A percentile compares a stretch with the other conserved stretches of the same genome.
Conservation (phyloP, 2,113 vertebrate genomes). For the Ceuthmochares aereus region DNA sequence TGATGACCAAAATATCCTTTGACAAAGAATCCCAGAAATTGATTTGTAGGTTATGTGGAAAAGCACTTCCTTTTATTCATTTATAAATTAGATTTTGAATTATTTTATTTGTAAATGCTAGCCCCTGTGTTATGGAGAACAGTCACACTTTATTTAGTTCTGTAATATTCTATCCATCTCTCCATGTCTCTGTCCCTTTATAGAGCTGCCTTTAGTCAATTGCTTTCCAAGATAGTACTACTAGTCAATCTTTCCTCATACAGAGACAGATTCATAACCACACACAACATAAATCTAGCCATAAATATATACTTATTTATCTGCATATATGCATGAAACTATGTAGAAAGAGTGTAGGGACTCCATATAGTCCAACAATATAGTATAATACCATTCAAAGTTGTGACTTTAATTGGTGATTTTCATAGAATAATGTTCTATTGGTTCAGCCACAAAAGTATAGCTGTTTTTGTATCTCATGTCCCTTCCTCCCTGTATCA, state of each 20-base stretch:
- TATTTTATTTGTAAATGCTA: not conserved
- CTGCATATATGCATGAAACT: not conserved
- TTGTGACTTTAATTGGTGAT: not conserved
- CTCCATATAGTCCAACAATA: not conserved
- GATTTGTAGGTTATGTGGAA: not conserved
- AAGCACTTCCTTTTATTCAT: not conserved
- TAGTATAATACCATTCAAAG: not conserved
- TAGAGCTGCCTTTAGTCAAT: not conserved
- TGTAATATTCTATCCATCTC: not conserved
- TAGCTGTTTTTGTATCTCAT: not conserved
- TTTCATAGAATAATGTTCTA: not conserved
- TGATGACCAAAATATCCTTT: not conserved
- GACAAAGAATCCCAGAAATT: not conserved
- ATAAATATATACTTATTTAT: not conserved
- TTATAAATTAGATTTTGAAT: not conserved
- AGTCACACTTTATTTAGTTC: not conserved
- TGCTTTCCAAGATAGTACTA: not conserved
- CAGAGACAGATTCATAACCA: not conserved
- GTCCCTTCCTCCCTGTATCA: not conserved
- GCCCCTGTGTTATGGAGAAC: not conserved
- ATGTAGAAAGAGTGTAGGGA: not conserved
- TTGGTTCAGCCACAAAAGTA: not conserved
- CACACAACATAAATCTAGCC: not conserved
- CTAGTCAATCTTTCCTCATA: not conserved
- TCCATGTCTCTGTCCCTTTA: not conserved